Base-by-base conservation (phyloP, 2,888 invertebrate genomes). In the Brachyptera putata region DNA sequence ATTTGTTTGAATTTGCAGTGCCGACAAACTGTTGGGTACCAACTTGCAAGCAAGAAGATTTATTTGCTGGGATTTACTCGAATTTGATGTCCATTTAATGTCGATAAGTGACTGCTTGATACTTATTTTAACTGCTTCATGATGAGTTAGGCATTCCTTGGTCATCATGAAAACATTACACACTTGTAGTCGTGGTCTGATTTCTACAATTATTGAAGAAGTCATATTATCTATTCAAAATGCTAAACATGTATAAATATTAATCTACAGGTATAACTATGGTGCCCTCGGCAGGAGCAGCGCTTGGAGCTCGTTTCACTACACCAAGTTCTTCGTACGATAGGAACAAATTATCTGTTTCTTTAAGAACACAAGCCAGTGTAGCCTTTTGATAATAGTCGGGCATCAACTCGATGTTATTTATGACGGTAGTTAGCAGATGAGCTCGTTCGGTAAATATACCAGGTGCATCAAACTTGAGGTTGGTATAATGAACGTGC, bases 401-500 rank as follows among this genome's bases (percentile, higher is more conserved):
- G 1, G 85, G 73, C 70, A 85, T 77, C 68, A 93, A 75, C 77
- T 92, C 86, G 66, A 99, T 83, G 72, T 99, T 98, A 72, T 84
- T 84, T 56, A 99, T 96, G 57, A 97, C 92, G 5, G 88, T 88
- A 48, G 88, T 84, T 11, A 98, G 79, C 60, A 96, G 76, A 73
- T 97, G 95, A 0, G 95, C 87, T 70, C 87, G 87, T 72, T 95
- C 94, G 13, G 86, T 85, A 75, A 84, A 83, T 69, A 89, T 89
- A 79, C 80, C 89, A 48, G 91, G 88, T 0, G 89, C 86, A 67
- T 91, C 89, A 76, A 86, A 86, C 48, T 82, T 80, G 1, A 96
- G 73, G 60, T 85, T 84, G 11, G 91, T 91, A 70, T 96, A 92
- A 74, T 99, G 98, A 0, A 98, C 82, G 73, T 99, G 98, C 0